Base-by-base conservation (phyloP, 2,888 invertebrate genomes). In the Acronicta alni region DNA sequence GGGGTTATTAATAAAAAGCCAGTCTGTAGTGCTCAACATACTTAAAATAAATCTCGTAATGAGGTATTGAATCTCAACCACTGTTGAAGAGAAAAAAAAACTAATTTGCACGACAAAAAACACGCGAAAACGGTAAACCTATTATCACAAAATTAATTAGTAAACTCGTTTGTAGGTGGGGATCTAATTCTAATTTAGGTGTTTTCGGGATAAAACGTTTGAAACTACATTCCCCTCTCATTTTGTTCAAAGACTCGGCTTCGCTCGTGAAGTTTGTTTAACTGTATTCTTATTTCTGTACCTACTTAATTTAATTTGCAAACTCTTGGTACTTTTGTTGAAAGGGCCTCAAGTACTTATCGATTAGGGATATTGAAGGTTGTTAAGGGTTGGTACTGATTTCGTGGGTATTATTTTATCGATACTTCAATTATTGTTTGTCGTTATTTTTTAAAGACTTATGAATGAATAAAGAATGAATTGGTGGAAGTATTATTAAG, bases 121-220 rank as follows among this genome's bases (percentile, higher is more conserved):
- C 61, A 64, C 63, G 72, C 73, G 55, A 77, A 72, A 80, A 67
- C 70, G 78, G 79, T 76, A 80, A 81, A 85, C 79, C 83, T 84
- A 83, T 85, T 88, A 86, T 82, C 83, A 79, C 80, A 77, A 86
- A 87, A 87, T 86, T 88, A 88, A 88, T 88, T 88, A 87, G 85
- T 78, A 70, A 83, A 85, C 84, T 85, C 83, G 79, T 87, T 85
- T 84, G 85, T 83, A 83, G 80, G 73, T 77, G 68, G 72, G 77
- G 82, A 82, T 85, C 84, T 86, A 83, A 87, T 84, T 87, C 83
- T 83, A 87, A 87, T 85, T 88, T 83, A 84, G 77, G 77, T 79
- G 75, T 86, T 83, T 82, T 68, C 71, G 57, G 79, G 77, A 77
- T 84, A 83, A 82, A 82, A 73, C 78, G 79, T 80, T 83, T 68